Evolutionary conservation across 2,113 vertebrate species (phyloP).

Genomic region (Stigmatopora argus): DNA sequence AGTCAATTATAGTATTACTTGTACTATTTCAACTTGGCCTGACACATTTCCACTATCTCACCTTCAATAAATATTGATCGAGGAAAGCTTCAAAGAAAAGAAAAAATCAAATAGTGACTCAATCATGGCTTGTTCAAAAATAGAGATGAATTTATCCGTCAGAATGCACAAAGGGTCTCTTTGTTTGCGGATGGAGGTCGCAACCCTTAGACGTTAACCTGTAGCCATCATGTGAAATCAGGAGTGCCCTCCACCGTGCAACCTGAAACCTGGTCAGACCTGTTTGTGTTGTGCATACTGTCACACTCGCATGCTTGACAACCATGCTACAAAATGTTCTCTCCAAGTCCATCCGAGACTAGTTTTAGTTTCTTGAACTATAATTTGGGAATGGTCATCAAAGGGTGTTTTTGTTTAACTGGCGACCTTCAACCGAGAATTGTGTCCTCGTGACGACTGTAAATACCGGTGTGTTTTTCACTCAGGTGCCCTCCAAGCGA

Average conservation of each 20-base stretch:
- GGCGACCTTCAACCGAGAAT: background rate
- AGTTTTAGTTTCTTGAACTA: background rate
- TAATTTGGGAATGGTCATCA: background rate
- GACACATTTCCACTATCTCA: background rate
- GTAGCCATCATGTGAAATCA: constrained; percentile 20
- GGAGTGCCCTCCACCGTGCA: constrained; percentile 46
- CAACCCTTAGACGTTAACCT: constrained; percentile 25
- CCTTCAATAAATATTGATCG: constrained; percentile 33
- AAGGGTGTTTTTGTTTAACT: background rate
- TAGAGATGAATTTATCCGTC: background rate
- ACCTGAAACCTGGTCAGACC: constrained; percentile 66
- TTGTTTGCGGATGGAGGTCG: background rate
- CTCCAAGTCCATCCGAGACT: background rate
- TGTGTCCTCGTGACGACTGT: background rate
- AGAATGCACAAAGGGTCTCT: background rate
- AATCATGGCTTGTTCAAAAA: constrained; percentile 20
- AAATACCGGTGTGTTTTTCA: background rate
- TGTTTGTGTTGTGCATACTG: constrained; percentile 47
- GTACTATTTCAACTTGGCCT: background rate
- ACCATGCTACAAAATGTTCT: constrained; percentile 14
- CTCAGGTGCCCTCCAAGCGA: constrained; percentile 77
- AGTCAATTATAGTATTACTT: background rate
- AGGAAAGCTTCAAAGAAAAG: constrained; percentile 18
- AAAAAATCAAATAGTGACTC: constrained; percentile 23
- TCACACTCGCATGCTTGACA: background rate